Percentiles rank a stretch among this genome's conserved stretches.
Conservation (phyloP, 2,888 invertebrate species). For the Meteorus cinctellus region DNA sequence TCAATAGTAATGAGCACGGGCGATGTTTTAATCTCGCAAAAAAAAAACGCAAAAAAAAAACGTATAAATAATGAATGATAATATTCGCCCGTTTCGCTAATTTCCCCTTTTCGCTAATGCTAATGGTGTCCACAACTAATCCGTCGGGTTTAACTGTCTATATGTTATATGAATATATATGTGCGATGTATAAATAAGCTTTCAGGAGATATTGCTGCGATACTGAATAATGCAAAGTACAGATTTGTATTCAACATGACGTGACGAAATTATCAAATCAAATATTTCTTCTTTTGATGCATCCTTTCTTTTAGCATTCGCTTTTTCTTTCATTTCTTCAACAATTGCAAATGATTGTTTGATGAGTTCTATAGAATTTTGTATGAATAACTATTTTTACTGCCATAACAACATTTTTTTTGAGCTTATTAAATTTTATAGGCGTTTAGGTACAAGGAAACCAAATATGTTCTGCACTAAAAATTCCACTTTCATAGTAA, state of each 20-base stretch:
- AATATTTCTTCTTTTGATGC: too few relatives aligned
- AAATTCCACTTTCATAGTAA: too few relatives aligned
- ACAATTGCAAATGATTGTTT: too few relatives aligned
- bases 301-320: too few relatives aligned
- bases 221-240: not conserved
- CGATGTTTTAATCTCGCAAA: not conserved
- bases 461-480: too few relatives aligned
- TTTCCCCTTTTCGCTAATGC: conserved; percentile 6
- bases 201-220: not conserved
- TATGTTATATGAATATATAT: not conserved
- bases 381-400: too few relatives aligned
- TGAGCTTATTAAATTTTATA: too few relatives aligned
- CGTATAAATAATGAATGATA: not conserved
- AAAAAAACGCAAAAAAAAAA: not conserved
- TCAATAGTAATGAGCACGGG: not conserved
- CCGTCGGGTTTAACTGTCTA: not conserved
- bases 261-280: conserved; percentile 52
- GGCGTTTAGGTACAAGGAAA: too few relatives aligned
- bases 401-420: too few relatives aligned
- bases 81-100: not conserved
- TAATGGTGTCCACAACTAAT: not conserved
- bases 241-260: conserved; percentile 23
- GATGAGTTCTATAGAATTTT: too few relatives aligned
- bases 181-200: not conserved
- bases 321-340: too few relatives aligned